These are phyloP conservation scores for Parnassius glacialis DNA, from an alignment of 2,888 invertebrate genomes.

Conservation along the genomic window DNA sequence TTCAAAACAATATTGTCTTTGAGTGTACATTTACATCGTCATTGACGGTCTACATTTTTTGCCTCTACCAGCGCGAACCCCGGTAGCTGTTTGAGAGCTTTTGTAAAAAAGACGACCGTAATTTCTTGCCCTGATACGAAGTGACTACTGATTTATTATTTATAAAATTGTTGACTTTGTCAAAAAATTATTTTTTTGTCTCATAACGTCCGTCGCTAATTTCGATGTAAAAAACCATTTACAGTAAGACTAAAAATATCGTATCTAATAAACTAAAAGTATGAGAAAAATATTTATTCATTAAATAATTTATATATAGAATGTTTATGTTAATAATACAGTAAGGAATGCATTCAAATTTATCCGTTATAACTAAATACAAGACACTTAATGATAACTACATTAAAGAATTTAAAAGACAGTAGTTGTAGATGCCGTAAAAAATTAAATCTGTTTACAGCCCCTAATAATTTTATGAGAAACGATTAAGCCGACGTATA, in stretches of 20 bases:
- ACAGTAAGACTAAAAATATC: too few relatives aligned
- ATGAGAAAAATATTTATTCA: not conserved
- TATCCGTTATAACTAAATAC: too few relatives aligned
- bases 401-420: not conserved
- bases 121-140: constrained; percentile 43
- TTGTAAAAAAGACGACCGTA: constrained; percentile 48
- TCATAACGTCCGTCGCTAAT: too few relatives aligned
- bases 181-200: too few relatives aligned
- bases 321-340: too few relatives aligned
- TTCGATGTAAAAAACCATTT: too few relatives aligned
- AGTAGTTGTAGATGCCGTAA: constrained; percentile 7
- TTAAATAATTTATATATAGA: not conserved
- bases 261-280: too few relatives aligned
- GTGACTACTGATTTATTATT: constrained; percentile 52
- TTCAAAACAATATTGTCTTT: constrained; percentile 20
- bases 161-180: constrained; percentile 19
- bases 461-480: constrained; percentile 64
- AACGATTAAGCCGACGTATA: constrained; percentile 57
- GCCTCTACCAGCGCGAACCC: constrained; percentile 50
- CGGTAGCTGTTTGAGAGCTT: constrained; percentile 52
- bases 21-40: constrained; percentile 43
- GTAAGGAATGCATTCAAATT: too few relatives aligned
- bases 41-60: constrained; percentile 53
- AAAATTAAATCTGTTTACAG: constrained; percentile 44
- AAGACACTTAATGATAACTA: too few relatives aligned